phyloP scores from a whole-genome alignment of 2,113 vertebrate species.

The Mus musculus region GRCm39 chr7:50136001-50136500 shows the following conservation, averaged over 20 bases:
- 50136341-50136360: neutral
- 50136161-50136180: neutral
- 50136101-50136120: slow-evolving; percentile 5
- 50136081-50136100: neutral
- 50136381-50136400: neutral
- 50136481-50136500: neutral
- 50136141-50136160: neutral
- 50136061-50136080: neutral
- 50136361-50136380: neutral
- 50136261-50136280: neutral
- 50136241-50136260: neutral
- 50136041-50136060: neutral
- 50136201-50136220: neutral
- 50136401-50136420: neutral
- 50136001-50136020: neutral
- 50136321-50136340: neutral
- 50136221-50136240: neutral
- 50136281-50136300: neutral
- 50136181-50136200: neutral
- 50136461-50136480: neutral
- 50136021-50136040: neutral
- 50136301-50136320: neutral
- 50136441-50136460: neutral
- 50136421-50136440: slow-evolving; percentile 4
- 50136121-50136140: neutral